Conservation (phyloP, 2,888 invertebrate genomes). For the Eupsilia transversa region DNA sequence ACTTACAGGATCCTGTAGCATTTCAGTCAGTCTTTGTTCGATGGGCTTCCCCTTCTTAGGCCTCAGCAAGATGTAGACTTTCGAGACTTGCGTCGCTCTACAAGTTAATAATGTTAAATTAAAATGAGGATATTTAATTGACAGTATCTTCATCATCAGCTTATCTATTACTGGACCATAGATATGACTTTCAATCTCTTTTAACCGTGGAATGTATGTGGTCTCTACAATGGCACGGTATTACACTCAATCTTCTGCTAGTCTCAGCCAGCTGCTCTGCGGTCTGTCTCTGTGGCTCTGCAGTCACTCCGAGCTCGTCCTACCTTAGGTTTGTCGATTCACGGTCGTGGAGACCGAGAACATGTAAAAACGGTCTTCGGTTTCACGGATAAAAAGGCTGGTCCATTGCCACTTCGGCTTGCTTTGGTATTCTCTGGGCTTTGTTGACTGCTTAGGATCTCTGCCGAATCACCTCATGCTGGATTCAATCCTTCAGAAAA, state of each 20-base stretch:
- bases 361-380: neutral
- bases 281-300: too few species aligned
- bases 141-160: too few species aligned
- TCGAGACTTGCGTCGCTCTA: conserved; percentile 46
- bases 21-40: conserved; percentile 31
- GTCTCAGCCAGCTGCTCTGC: neutral
- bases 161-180: neutral
- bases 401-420: neutral
- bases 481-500: neutral
- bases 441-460: neutral
- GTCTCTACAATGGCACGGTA: neutral
- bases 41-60: conserved; percentile 48
- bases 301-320: neutral
- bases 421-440: neutral
- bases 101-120: conserved; percentile 9
- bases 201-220: neutral
- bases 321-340: neutral
- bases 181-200: neutral
- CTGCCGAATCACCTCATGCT: neutral
- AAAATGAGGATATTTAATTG: neutral
- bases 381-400: neutral
- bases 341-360: neutral
- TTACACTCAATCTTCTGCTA: too few species aligned
- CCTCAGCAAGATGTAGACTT: conserved; percentile 29
- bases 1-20: conserved; percentile 47